Evolutionary conservation across 1,140 invertebrate genomes (phyloP), one percentile per base, ranked within the genome.

Genomic region (Drosophila guanche): DNA sequence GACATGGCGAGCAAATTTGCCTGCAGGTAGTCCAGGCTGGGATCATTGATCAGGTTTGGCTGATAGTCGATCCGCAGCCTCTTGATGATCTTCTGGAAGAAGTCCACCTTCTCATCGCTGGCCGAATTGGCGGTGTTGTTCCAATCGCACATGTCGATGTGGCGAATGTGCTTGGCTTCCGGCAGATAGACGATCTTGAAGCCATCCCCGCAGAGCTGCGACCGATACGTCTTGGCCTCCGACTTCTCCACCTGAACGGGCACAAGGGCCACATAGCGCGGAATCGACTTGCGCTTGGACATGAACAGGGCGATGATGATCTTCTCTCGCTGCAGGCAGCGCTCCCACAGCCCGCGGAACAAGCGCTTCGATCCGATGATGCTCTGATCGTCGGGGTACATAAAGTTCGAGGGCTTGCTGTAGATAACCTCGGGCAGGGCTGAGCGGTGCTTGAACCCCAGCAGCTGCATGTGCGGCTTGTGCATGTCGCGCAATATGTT

Each of bases 161-260:
- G 20, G 0, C 90, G 88, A 37, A 90, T 88, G 14, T 91, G 80
- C 25, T 74, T 88, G 3, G 74, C 71, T 40, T 83, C 78, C 4
- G 90, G 90, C 20, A 91, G 50, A 40, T 89, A 91, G 8, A 91
- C 59, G 14, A 91, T 90, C 47, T 89, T 89, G 27, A 91, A 91
- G 20, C 90, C 90, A 78, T 91, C 90, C 2, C 79, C 78, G 7
- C 77, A 76, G 3, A 90, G 51, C 55, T 79, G 23, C 1, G 81
- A 75, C 2, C 63, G 70, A 56, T 79, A 79, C 43, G 65, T 73
- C 12, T 69, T 77, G 5, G 81, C 66, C n/a, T 72, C 51, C 0
- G 25, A 46, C 10, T 65, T 33, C 5, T 75, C 23, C 5, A 61
- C 73, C 41, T 74, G 53, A 1, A 90, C 77, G 0, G 89, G 89